These are phyloP conservation scores for Scaptomyza caliginosa DNA, from an alignment of 2,888 invertebrate genomes.

Conservation along the genomic window DNA sequence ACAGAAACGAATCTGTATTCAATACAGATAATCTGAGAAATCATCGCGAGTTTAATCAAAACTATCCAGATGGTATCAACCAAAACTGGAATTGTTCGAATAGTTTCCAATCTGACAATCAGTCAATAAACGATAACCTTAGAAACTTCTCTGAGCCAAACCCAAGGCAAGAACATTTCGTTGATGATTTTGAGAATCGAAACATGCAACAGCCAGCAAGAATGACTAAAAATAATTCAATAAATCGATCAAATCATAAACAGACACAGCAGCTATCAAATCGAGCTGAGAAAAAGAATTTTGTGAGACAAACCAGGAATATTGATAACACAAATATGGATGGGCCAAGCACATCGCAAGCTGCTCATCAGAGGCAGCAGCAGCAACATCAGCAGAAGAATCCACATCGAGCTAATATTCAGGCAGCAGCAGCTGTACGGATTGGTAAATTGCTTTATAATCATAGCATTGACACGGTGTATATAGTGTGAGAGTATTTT, in stretches of 20 bases:
- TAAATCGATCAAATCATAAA: neutral
- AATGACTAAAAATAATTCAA: neutral
- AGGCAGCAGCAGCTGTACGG: neutral
- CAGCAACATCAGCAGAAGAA: neutral
- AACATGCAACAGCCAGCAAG: neutral
- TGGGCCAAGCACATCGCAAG: slow-evolving; percentile 1
- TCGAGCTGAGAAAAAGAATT: neutral
- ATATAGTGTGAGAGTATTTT: slow-evolving; percentile 13
- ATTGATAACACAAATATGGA: neutral
- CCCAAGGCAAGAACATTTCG: neutral
- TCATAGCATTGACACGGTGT: neutral
- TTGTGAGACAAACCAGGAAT: neutral
- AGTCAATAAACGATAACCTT: neutral
- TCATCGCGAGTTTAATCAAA: slow-evolving; percentile 1
- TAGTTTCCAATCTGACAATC: neutral
- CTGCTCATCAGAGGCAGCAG: neutral
- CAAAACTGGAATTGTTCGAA: neutral
- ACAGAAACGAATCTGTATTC: neutral
- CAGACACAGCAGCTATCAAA: neutral
- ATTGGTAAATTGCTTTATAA: slow-evolving; percentile 19
- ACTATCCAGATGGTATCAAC: slow-evolving; percentile 3
- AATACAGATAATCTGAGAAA: neutral
- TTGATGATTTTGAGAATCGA: neutral
- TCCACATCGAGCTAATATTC: neutral
- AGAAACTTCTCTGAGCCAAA: neutral